Conservation (phyloP, 2,113 vertebrate species). For the Capreolus pygargus region DNA sequence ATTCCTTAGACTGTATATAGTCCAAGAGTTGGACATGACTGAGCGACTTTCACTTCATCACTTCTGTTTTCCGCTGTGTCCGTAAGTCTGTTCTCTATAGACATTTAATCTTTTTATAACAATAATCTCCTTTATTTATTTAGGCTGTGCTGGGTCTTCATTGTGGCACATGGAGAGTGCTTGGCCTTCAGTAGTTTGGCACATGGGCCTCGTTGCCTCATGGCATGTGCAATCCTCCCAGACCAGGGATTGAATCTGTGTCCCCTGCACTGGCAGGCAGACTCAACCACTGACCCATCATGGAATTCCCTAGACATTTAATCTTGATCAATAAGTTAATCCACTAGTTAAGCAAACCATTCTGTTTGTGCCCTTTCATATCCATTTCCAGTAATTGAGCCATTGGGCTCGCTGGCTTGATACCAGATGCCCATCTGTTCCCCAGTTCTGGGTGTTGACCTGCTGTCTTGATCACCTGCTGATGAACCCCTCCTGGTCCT, state of each 20-base stretch:
- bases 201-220: not conserved
- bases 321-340: slow-evolving; percentile 20
- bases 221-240: not conserved
- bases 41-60: not conserved
- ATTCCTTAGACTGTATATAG: not conserved
- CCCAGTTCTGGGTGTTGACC: not conserved
- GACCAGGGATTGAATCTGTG: not conserved
- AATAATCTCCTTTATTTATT: not conserved
- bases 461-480: not conserved
- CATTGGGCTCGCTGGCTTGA: not conserved
- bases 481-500: not conserved
- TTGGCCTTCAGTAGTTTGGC: not conserved
- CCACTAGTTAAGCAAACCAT: not conserved
- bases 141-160: not conserved
- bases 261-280: not conserved
- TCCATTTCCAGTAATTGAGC: not conserved
- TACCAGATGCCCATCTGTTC: not conserved
- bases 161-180: not conserved
- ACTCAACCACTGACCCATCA: not conserved
- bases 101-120: not conserved
- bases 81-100: not conserved
- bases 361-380: not conserved
- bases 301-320: not conserved
- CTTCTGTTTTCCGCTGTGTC: not conserved
- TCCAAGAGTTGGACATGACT: not conserved